Evolutionary conservation across 2,888 invertebrate species (phyloP), one percentile per base, ranked within the genome.

Genomic region (Eilema depressum): DNA sequence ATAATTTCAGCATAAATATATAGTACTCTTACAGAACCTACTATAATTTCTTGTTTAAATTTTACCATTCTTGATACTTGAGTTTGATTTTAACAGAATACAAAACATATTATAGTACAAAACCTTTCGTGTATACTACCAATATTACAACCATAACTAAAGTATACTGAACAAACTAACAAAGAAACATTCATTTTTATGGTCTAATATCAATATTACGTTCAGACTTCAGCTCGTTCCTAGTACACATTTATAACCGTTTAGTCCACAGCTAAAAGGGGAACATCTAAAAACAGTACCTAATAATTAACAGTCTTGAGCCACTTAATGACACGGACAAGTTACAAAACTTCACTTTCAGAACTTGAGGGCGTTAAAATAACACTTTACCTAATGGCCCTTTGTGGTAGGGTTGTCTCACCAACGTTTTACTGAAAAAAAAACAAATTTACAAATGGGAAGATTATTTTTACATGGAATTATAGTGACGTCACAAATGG

Each of bases 261-360:
- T 62, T 66, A 59, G 53, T 28, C 66, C 57, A 60, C 26, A 68
- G 60, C 23, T 69, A 68, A 74, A 76, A 75, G 68, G 72, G 66
- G 71, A 82, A 77, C 81, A 75, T 77, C 73, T 74, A 74, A 83
- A 80, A 81, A 83, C 82, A 75, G 80, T 79, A 61, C 61, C 59
- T 60, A 81, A 82, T 83, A 83, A 82, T 82, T 83, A 83, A 82
- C 82, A 72, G 64, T 69, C 75, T 77, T 69, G 65, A 78, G 78
- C 80, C 82, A 81, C 77, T 83, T 83, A 82, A 83, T 83, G 82
- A 82, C 83, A 83, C 66, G 66, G 75, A 72, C 82, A 80, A 83
- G 83, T 77, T 66, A 83, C 82, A 74, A 82, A 82, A 83, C 82
- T 83, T 83, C 82, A 83, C 80, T 83, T 83, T 82, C 82, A 82